These are phyloP conservation scores for Petrophora chlorosata DNA, from an alignment of 2,888 invertebrate genomes.

Conservation along the genomic window DNA sequence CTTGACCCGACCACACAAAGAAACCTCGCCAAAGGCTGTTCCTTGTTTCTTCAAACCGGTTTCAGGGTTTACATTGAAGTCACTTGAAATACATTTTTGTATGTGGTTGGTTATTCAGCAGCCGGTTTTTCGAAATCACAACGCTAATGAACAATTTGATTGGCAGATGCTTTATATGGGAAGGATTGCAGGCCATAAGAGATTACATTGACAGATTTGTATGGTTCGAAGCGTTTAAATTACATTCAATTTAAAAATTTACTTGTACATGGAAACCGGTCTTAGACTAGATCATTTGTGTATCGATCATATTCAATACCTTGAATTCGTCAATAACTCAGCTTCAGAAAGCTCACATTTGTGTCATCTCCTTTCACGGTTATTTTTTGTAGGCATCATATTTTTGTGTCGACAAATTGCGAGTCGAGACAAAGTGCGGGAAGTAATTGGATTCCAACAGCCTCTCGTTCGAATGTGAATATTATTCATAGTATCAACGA, in stretches of 20 bases:
- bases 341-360: not conserved
- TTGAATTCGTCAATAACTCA: not conserved
- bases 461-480: conserved; percentile 22
- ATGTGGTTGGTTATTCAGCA: no score
- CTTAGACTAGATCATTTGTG: no score
- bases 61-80: not conserved
- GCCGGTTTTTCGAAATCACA: no score
- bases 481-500: conserved; percentile 20
- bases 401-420: conserved; percentile 21
- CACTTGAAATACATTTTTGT: no score
- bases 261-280: no score
- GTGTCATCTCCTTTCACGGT: conserved; percentile 26
- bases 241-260: no score
- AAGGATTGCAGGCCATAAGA: no score
- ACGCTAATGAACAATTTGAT: no score
- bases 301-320: not conserved
- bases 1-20: conserved; percentile 46
- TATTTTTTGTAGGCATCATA: conserved; percentile 28
- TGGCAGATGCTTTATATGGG: no score
- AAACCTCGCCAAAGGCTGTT: conserved; percentile 17
- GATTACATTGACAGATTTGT: no score
- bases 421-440: conserved; percentile 23
- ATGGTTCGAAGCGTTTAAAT: no score
- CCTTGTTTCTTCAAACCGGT: conserved; percentile 3
- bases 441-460: conserved; percentile 25